phyloP scores from a whole-genome alignment of 2,888 invertebrate genomes.

The Spodoptera littoralis region DNA sequence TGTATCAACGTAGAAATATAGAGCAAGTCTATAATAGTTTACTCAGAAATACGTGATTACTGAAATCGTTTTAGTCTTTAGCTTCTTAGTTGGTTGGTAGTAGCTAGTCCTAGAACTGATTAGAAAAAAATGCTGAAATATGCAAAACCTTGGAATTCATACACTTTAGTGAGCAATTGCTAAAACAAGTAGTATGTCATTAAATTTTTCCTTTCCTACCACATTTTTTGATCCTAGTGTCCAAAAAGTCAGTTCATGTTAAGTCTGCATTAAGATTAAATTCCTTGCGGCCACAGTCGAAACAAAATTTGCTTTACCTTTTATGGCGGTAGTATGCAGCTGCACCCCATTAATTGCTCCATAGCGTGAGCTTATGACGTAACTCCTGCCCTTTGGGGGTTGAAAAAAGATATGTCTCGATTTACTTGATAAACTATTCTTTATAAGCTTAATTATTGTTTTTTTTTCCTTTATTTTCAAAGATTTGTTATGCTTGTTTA shows the following conservation, averaged over 20 bases:
- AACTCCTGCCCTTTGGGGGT: constrained; percentile 47
- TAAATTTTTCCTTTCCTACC: too few relatives aligned
- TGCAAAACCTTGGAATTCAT: too few relatives aligned
- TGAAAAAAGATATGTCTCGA: constrained; percentile 42
- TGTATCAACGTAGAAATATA: not conserved
- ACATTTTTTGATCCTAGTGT: not conserved
- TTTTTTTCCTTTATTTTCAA: constrained; percentile 33
- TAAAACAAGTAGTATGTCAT: too few relatives aligned
- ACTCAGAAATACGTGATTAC: too few relatives aligned
- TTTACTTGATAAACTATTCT: constrained; percentile 31
- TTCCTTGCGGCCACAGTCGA: not conserved
- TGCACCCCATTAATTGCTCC: constrained; percentile 57
- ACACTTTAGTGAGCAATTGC: too few relatives aligned
- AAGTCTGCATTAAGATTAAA: constrained; percentile 14
- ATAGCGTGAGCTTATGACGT: constrained; percentile 57
- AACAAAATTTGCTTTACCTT: constrained; percentile 5
- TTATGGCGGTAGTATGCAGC: constrained; percentile 46
- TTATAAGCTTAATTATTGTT: constrained; percentile 41
- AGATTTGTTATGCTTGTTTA: constrained; percentile 31
- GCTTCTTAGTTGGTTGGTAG: too few relatives aligned
- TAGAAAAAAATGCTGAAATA: too few relatives aligned
- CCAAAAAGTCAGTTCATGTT: constrained; percentile 1
- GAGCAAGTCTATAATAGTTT: too few relatives aligned
- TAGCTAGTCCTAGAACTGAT: too few relatives aligned
- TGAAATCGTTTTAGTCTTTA: too few relatives aligned